phyloP scores from a whole-genome alignment of 2,113 vertebrate species.

The Eleginops maclovinus region DNA sequence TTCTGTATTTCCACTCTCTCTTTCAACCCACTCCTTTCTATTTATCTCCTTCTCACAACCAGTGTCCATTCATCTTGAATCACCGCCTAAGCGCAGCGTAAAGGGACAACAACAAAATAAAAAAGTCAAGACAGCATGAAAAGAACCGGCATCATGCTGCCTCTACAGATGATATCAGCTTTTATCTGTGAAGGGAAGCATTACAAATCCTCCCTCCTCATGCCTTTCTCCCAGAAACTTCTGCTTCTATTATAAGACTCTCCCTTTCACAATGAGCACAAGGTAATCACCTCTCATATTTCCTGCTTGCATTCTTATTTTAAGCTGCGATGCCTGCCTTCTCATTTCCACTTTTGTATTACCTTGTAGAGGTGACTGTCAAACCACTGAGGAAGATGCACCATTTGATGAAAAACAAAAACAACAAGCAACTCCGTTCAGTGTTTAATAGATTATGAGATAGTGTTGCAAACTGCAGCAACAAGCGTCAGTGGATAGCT shows the following conservation, averaged over 20 bases:
- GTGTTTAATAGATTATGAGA: slow-evolving; percentile 8
- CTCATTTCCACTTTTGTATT: slow-evolving; percentile 36
- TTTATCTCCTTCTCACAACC: slow-evolving; percentile 40
- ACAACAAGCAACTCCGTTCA: neutral
- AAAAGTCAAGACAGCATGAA: slow-evolving; percentile 25
- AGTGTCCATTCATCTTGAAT: slow-evolving; percentile 31
- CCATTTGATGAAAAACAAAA: neutral
- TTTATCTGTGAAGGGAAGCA: slow-evolving; percentile 34
- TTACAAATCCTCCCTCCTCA: slow-evolving; percentile 10
- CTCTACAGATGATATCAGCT: slow-evolving; percentile 43
- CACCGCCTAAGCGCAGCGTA: slow-evolving; percentile 13
- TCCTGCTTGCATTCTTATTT: slow-evolving; percentile 44
- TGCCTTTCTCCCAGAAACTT: slow-evolving; percentile 16
- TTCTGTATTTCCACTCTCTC: neutral
- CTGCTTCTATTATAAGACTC: slow-evolving; percentile 51
- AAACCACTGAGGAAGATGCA: neutral
- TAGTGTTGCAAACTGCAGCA: neutral
- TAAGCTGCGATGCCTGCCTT: slow-evolving; percentile 23
- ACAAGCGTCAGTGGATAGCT: neutral
- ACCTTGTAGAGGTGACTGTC: slow-evolving; percentile 16
- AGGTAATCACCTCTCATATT: slow-evolving; percentile 50
- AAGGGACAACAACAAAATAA: neutral
- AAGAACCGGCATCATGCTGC: slow-evolving; percentile 24
- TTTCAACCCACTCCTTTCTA: slow-evolving; percentile 19
- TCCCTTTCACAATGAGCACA: slow-evolving; percentile 50